Percentiles rank a stretch among this genome's conserved stretches.
These are phyloP conservation scores for Heterotilapia buettikoferi DNA, from an alignment of 2,113 vertebrate species.

Conservation along the genomic window DNA sequence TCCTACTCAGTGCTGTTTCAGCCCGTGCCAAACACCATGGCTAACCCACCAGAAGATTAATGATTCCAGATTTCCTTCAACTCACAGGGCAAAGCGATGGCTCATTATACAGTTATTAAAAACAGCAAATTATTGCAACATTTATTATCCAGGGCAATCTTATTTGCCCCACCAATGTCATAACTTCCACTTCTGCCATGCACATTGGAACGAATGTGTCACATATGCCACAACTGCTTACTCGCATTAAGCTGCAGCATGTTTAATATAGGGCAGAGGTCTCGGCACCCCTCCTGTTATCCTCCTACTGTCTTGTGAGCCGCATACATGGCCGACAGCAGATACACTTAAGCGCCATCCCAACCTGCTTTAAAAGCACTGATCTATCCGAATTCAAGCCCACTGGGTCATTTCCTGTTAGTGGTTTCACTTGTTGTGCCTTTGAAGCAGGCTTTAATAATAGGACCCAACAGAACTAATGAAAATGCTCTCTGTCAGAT, in stretches of 20 bases:
- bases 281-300: neutral
- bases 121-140: constrained; percentile 65
- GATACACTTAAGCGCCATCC: constrained; percentile 1
- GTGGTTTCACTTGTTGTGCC: constrained; percentile 73
- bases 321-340: neutral
- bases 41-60: constrained; percentile 56
- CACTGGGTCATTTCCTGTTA: constrained; percentile 69
- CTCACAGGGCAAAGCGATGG: constrained; percentile 35
- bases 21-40: constrained; percentile 45
- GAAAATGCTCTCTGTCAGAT: constrained; percentile 73
- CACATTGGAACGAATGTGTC: constrained; percentile 62
- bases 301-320: neutral
- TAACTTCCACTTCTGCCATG: constrained; percentile 62
- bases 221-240: constrained; percentile 22
- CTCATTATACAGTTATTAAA: constrained; percentile 68
- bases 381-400: constrained; percentile 42
- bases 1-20: constrained; percentile 29
- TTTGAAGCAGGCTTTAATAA: constrained; percentile 74
- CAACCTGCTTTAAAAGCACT: constrained; percentile 21
- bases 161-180: constrained; percentile 58
- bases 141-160: constrained; percentile 55
- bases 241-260: neutral
- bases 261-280: neutral
- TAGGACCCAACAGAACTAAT: constrained; percentile 75
- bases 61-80: constrained; percentile 65